Evolutionary conservation across 2,797 vertebrate species (phyloP).

Genomic region (Catostomus latipinnis): DNA sequence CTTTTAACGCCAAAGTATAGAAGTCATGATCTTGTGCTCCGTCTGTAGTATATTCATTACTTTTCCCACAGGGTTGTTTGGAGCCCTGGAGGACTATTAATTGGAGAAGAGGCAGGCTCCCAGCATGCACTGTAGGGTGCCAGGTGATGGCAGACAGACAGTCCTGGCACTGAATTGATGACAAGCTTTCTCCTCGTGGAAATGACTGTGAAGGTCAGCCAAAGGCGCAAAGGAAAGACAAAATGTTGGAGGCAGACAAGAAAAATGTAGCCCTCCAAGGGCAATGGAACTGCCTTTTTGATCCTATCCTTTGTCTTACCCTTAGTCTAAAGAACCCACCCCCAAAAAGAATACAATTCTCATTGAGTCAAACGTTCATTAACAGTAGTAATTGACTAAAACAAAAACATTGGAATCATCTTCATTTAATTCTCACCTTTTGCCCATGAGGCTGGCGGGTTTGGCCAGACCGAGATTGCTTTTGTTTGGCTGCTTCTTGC

Average conservation of each 20-base stretch:
- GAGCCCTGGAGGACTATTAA: conserved; percentile 61
- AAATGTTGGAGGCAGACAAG: conserved; percentile 48
- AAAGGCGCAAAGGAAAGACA: conserved; percentile 55
- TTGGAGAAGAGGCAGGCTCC: conserved; percentile 52
- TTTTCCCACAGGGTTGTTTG: conserved; percentile 53
- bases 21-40: conserved; percentile 54
- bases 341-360: too few species aligned
- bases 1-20: conserved; percentile 37
- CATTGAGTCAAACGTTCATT: neutral
- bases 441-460: conserved; percentile 80
- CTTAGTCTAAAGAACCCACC: too few species aligned
- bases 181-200: conserved; percentile 54
- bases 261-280: conserved; percentile 47
- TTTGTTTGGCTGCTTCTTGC: conserved; percentile 78
- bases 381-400: neutral
- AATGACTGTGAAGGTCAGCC: conserved; percentile 63
- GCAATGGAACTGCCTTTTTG: conserved; percentile 44
- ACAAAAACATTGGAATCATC: conserved; percentile 14
- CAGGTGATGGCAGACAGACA: conserved; percentile 61
- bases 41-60: conserved; percentile 57
- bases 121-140: conserved; percentile 57
- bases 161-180: conserved; percentile 61
- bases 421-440: conserved; percentile 80
- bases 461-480: conserved; percentile 73
- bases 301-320: conserved; percentile 48